Base-by-base conservation (phyloP, 92 coral and sea anemone species). In the Umimayanthus chanpuru region DNA sequence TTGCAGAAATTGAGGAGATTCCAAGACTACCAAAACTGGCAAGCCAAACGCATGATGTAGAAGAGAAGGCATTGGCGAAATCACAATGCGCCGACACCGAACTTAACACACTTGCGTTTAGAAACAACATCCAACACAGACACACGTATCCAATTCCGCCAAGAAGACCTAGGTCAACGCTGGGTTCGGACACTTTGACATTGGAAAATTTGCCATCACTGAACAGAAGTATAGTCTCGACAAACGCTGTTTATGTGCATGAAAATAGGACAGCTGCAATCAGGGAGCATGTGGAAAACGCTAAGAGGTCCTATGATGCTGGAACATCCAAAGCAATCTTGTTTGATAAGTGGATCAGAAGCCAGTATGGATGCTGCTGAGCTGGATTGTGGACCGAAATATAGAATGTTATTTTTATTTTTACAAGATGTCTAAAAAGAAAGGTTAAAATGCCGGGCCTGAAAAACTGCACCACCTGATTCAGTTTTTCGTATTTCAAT, bases 1-100 rank as follows among this genome's bases (percentile, higher is more conserved):
- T 83, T 83, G 4, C 66, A 41, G 87, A 83, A 83, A 30, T 20
- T 10, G 25, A 70, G 55, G 78, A 83, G 41, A 15, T 43, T 41
- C 44, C 87, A 68, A 68, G 68, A 47, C 78, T 83, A 70, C 87
- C 87, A 6, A 61, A 83, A 41, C 87, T 83, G 28, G 68, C 86
- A 43, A 55, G 40, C 41, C 32, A 28, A 28, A 64, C 53, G 40
- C 15, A 29, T 32, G 83, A 49, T 26, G 3, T 25, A 6, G 66
- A 8, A 68, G 64, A 44, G 39, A 67, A 26, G 28, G n/a, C 32
- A 16, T 21, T 23, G 56, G 38, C 26, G 20, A 39, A 12, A 16
- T 28, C 38, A 28, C 70, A 28, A 67, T 9, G 18, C 29, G 64
- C 76, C 32, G 76, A 64, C 53, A 20, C 61, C 9, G 36, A 65